Evolutionary conservation across 2,888 invertebrate species (phyloP), one percentile per base, ranked within the genome.

Genomic region (Liodrosophila aerea): DNA sequence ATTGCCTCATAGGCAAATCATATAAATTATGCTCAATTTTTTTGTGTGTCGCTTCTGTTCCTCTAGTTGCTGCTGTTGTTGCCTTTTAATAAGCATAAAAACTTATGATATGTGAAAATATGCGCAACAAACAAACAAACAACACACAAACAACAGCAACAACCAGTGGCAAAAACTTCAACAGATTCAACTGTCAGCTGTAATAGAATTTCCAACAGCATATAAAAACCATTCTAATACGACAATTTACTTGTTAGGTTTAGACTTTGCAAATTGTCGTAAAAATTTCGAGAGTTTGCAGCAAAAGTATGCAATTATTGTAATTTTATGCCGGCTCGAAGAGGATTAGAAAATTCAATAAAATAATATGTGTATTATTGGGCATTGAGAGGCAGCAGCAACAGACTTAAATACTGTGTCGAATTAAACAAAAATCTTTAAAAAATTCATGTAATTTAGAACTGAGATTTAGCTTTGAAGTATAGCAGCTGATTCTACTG

Each of bases 71-170:
- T 4, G 9, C 9, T 31, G 34, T 36, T 57, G 54, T 73, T 82
- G 85, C 68, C 84, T 67, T 85, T 85, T 85, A 81, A 82, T 86
- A 81, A 83, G 81, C 87, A 86, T 89, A 89, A 89, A 89, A 89
- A 88, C 88, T 89, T 89, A 89, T 89, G 89, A 89, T 83, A 89
- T 89, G 89, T 89, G 88, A 89, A 89, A 89, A 89, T 89, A 86
- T 87, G 86, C 87, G 86, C 83, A 86, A 78, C 73, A 84, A 81
- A 87, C 86, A 77, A 33, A 85, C 81, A 77, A 60, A 59, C 45
- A 41, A 36, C n/a, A 11, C 27, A 66, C 39, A 34, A 68, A 52
- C 56, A 68, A 65, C 62, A 69, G 46, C 50, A 69, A 50, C 58
- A 57, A 45, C 34, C 43, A 57, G 16, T 47, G 46, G 37, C 40